phyloP scores from a whole-genome alignment of 2,888 invertebrate genomes.

The Xestia c-nigrum region DNA sequence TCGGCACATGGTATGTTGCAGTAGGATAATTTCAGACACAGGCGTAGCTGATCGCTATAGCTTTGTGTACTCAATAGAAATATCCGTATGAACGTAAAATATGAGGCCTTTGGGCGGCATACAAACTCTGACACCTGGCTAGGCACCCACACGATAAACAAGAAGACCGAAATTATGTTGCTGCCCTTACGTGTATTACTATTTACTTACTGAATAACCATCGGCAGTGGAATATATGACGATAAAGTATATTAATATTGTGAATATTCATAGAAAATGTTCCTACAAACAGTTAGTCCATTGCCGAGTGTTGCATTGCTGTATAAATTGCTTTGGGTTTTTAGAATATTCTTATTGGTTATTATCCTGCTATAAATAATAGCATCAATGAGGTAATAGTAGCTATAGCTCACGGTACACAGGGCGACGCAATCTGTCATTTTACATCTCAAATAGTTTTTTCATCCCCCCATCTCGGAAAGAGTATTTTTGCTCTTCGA shows the following conservation, averaged over 20 bases:
- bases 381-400: neutral
- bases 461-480: too few relatives aligned
- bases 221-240: neutral
- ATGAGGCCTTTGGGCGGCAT: too few relatives aligned
- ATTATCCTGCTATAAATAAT: neutral
- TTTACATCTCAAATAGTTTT: neutral
- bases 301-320: conserved; percentile 5
- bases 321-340: conserved; percentile 24
- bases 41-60: neutral
- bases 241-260: neutral
- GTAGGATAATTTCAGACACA: neutral
- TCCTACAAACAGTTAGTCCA: neutral
- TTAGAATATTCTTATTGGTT: neutral
- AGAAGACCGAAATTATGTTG: too few relatives aligned
- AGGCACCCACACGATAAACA: too few relatives aligned
- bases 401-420: conserved; percentile 22
- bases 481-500: too few relatives aligned
- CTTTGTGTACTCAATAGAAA: neutral
- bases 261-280: neutral
- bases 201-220: neutral
- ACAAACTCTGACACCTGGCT: too few relatives aligned
- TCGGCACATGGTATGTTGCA: too few relatives aligned
- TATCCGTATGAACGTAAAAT: neutral
- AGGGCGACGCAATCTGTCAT: conserved; percentile 5
- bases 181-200: neutral